Conservation (phyloP, 1,140 invertebrate species). For the Nasonia giraulti region DNA sequence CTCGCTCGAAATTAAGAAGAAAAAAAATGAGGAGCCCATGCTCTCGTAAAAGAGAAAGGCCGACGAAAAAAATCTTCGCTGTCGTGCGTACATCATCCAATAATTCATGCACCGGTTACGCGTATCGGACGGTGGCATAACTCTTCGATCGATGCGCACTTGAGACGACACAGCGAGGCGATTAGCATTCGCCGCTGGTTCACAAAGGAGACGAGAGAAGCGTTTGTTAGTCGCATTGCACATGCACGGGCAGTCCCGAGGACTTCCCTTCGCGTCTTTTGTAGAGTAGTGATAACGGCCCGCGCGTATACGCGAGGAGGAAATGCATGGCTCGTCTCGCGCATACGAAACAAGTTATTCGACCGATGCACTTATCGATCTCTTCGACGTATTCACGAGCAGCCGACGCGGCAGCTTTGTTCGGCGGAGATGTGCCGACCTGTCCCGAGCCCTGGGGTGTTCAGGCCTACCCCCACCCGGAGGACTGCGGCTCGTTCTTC, state of each 20-base stretch:
- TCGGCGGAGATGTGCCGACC: conserved; percentile 62
- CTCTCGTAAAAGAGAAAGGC: conserved; percentile 4
- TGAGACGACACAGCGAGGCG: background rate
- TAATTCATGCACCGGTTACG: background rate
- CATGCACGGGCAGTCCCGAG: background rate
- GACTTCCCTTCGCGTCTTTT: background rate
- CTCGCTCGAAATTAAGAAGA: no score
- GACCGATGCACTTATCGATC: no score
- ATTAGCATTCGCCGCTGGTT: background rate
- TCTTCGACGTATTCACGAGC: background rate
- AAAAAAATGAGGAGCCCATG: no score
- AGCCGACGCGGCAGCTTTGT: background rate
- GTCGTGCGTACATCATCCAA: background rate
- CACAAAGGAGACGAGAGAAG: background rate
- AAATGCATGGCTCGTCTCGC: no score
- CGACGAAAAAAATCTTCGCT: background rate
- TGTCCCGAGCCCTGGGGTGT: conserved; percentile 83
- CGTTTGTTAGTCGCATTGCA: background rate
- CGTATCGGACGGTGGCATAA: background rate
- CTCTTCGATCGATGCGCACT: background rate
- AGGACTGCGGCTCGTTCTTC: conserved; percentile 90
- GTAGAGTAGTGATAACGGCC: background rate
- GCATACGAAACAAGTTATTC: no score
- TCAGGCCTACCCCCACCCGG: conserved; percentile 88
- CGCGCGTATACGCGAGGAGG: no score